Conservation (phyloP, 2,113 vertebrate genomes). For the Eulemur rufifrons region DNA sequence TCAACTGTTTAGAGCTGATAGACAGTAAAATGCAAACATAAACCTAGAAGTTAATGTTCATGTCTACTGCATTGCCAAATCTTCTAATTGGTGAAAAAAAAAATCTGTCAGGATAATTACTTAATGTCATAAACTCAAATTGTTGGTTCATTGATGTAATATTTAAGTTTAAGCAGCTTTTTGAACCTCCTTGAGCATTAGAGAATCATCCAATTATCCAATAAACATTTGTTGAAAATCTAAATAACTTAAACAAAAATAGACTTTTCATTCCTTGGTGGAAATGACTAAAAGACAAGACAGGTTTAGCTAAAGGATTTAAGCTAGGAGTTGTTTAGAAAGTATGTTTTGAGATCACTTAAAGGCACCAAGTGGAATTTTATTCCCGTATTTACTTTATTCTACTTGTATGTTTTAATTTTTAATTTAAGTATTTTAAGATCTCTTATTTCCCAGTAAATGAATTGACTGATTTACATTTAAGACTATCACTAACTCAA, state of each 20-base stretch:
- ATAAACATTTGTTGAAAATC: not conserved
- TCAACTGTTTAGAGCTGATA: not conserved
- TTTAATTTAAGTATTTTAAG: constrained; percentile 64
- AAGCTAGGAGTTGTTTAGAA: constrained; percentile 26
- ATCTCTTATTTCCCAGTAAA: constrained; percentile 70
- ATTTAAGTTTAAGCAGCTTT: constrained; percentile 8
- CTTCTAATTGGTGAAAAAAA: not conserved
- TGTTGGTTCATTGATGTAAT: not conserved
- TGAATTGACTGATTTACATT: constrained; percentile 65
- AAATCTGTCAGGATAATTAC: not conserved
- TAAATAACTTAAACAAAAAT: constrained; percentile 35
- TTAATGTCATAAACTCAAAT: not conserved
- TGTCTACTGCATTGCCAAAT: not conserved
- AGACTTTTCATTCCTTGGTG: not conserved
- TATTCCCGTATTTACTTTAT: constrained; percentile 46
- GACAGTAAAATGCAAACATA: constrained; percentile 10
- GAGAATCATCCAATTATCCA: not conserved
- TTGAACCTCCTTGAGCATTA: not conserved
- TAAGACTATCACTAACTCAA: constrained; percentile 54
- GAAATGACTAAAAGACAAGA: constrained; percentile 42
- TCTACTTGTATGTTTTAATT: constrained; percentile 69
- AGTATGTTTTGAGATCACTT: constrained; percentile 45
- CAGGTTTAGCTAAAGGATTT: not conserved
- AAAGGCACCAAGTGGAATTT: constrained; percentile 25
- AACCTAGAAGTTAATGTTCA: not conserved